Evolutionary conservation across 2,888 invertebrate genomes (phyloP).

Genomic region (Scaptomyza polygonia): DNA sequence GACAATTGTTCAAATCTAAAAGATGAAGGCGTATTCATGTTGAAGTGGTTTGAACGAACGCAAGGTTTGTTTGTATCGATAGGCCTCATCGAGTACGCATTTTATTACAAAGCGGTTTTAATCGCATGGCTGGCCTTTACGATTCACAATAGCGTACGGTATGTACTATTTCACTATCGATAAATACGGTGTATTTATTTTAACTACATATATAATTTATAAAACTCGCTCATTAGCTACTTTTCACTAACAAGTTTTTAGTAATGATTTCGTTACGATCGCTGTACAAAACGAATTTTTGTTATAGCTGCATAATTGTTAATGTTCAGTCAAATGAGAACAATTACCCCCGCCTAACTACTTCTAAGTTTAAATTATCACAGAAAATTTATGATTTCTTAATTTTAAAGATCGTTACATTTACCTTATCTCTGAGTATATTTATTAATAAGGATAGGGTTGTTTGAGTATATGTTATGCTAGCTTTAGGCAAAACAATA

Average conservation of each 20-base stretch:
- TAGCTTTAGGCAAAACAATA: no score
- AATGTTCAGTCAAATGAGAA: no score
- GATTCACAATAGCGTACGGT: slow-evolving; percentile 5
- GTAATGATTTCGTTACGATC: neutral
- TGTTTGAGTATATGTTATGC: no score
- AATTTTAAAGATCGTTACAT: no score
- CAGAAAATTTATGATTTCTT: no score
- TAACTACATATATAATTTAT: neutral
- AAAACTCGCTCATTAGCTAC: neutral
- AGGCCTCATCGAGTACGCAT: slow-evolving; percentile 27
- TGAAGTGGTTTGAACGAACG: slow-evolving; percentile 19
- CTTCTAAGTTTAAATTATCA: no score
- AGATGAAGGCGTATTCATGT: slow-evolving; percentile 45
- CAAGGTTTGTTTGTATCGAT: slow-evolving; percentile 25
- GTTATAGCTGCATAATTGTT: no score
- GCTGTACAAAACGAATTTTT: no score
- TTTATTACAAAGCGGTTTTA: neutral
- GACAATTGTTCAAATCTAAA: slow-evolving; percentile 50
- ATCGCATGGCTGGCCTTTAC: slow-evolving; percentile 26
- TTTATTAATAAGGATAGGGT: no score
- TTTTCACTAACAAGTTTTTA: no score
- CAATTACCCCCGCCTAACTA: no score
- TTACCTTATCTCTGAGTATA: no score
- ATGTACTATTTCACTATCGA: slow-evolving; percentile 1
- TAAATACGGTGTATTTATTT: neutral